Conservation (phyloP, 2,113 vertebrate species). For the Lota lota region DNA sequence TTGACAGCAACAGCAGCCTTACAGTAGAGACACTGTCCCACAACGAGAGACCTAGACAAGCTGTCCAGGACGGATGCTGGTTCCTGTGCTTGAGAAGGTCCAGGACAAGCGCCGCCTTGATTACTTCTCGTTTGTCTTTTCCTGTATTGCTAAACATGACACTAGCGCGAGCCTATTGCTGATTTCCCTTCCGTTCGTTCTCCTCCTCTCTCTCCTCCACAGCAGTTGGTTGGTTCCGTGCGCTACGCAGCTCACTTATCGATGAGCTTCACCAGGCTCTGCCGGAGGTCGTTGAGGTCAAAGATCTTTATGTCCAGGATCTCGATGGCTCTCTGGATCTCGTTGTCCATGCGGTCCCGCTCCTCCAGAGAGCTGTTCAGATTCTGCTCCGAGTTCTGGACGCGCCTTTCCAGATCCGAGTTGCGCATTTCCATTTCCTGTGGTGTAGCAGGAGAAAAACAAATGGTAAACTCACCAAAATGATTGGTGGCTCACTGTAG, state of each 20-base stretch:
- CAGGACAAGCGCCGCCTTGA: constrained; percentile 24
- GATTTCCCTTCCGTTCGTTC: not conserved
- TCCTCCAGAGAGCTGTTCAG: constrained; percentile 79
- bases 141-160: not conserved
- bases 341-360: constrained; percentile 79
- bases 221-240: not conserved
- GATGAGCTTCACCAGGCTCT: constrained; percentile 87
- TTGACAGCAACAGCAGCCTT: too few relatives aligned
- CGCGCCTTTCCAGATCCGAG: constrained; percentile 81
- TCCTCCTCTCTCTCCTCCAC: constrained; percentile 2
- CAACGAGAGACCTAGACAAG: not conserved
- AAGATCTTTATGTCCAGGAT: constrained; percentile 93
- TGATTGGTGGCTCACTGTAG: too few relatives aligned
- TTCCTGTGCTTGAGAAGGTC: constrained; percentile 39
- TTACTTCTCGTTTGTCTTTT: not conserved
- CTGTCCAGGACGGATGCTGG: not conserved
- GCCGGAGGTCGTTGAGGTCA: constrained; percentile 89
- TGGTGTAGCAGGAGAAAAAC: not conserved
- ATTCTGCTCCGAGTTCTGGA: constrained; percentile 80
- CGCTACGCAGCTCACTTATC: constrained; percentile 67
- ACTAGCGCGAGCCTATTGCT: not conserved
- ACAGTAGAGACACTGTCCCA: constrained; percentile 11
- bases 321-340: constrained; percentile 84
- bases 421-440: constrained; percentile 89
- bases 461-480: not conserved